Evolutionary conservation across 2,888 invertebrate species (phyloP).

Genomic region (Subacronicta megacephala): DNA sequence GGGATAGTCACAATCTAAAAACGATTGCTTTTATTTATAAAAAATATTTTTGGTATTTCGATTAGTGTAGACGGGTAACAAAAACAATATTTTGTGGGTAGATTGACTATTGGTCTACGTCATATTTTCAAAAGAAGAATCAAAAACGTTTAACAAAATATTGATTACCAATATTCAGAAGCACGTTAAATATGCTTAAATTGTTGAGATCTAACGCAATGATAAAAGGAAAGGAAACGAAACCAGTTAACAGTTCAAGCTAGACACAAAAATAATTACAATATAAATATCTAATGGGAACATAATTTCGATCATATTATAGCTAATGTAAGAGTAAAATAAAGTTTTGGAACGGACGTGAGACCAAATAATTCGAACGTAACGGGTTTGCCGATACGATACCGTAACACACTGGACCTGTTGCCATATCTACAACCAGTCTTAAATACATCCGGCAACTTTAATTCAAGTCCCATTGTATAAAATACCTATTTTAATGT

Average conservation of each 20-base stretch:
- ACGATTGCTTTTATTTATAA: too few relatives aligned
- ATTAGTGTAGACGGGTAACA: too few relatives aligned
- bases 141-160: too few relatives aligned
- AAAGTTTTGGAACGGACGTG: constrained; percentile 26
- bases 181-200: constrained; percentile 11
- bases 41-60: too few relatives aligned
- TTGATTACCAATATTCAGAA: too few relatives aligned
- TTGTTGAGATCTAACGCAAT: constrained; percentile 12
- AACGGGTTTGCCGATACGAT: constrained; percentile 58
- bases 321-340: constrained; percentile 24
- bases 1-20: constrained; percentile 26
- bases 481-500: constrained; percentile 40
- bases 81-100: too few relatives aligned
- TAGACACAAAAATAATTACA: constrained; percentile 8
- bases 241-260: constrained; percentile 14
- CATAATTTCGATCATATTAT: constrained; percentile 5
- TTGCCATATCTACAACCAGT: constrained; percentile 59
- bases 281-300: constrained; percentile 6
- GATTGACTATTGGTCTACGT: too few relatives aligned
- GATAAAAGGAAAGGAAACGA: constrained; percentile 28
- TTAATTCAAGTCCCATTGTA: constrained; percentile 45
- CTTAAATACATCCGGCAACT: constrained; percentile 56
- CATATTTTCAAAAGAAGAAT: too few relatives aligned
- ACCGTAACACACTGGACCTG: constrained; percentile 65
- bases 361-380: constrained; percentile 56